Evolutionary conservation across 2,888 invertebrate species (phyloP).

Genomic region (Didymodactylos carnosus): DNA sequence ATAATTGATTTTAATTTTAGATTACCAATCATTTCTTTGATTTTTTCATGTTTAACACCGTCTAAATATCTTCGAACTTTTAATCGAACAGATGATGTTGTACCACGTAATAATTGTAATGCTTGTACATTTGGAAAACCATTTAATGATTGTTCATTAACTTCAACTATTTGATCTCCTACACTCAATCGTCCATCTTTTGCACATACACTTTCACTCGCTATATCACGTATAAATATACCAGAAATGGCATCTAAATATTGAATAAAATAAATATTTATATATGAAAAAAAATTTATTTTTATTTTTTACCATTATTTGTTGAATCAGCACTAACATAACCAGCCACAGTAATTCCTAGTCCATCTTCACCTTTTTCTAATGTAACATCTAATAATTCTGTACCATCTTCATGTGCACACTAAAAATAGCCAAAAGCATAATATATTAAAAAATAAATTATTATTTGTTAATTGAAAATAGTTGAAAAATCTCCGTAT

Average conservation of each 20-base stretch:
- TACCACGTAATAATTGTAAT: not conserved
- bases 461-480: too few species aligned
- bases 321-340: not conserved
- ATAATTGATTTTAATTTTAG: too few species aligned
- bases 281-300: not conserved
- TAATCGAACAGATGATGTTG: not conserved
- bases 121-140: conserved; percentile 38
- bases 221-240: not conserved
- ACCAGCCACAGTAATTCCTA: conserved; percentile 59
- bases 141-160: conserved; percentile 63
- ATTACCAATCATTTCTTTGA: not conserved
- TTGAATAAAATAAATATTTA: not conserved
- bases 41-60: not conserved
- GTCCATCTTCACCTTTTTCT: conserved; percentile 24
- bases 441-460: too few species aligned
- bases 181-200: conserved; percentile 62
- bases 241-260: not conserved
- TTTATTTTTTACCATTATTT: not conserved
- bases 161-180: conserved; percentile 75
- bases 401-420: not conserved
- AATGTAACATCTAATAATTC: conserved; percentile 47
- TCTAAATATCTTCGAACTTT: not conserved
- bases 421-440: not conserved
- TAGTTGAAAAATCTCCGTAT: too few species aligned
- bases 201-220: not conserved